phyloP scores from a whole-genome alignment of 2,797 vertebrate genomes.

The Iguana delicatissima region DNA sequence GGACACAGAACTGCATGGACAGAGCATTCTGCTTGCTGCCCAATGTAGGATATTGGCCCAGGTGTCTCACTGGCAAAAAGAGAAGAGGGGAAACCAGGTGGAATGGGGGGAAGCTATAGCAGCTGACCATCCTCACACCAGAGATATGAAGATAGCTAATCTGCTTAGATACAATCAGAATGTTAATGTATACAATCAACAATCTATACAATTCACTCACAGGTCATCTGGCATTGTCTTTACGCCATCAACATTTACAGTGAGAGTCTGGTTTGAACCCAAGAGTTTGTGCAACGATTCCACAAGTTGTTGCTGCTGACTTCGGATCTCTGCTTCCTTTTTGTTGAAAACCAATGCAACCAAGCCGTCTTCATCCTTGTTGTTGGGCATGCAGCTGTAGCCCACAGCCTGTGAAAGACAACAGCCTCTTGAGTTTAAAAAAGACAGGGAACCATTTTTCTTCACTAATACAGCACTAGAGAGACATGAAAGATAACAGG shows the following conservation, averaged over 20 bases:
- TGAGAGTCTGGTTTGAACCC: conserved; percentile 90
- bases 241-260: conserved; percentile 94
- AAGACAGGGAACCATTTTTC: not conserved
- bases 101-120: not conserved
- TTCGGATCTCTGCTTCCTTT: conserved; percentile 92
- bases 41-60: no score
- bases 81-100: not conserved
- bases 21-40: no score
- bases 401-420: conserved; percentile 88
- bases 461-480: not conserved
- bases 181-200: conserved; percentile 3
- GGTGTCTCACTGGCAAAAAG: not conserved
- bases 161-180: not conserved
- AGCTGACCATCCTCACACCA: not conserved
- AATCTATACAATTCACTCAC: conserved; percentile 78
- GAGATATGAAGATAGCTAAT: not conserved
- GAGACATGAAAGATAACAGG: not conserved
- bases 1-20: no score
- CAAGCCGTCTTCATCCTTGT: conserved; percentile 96
- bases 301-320: conserved; percentile 93
- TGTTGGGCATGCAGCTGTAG: conserved; percentile 91
- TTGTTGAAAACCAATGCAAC: conserved; percentile 92
- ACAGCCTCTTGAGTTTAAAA: not conserved
- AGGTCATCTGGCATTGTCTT: conserved; percentile 93
- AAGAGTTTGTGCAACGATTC: conserved; percentile 94